Conservation (phyloP, 2,797 vertebrate species). For the Xyrichtys novacula region DNA sequence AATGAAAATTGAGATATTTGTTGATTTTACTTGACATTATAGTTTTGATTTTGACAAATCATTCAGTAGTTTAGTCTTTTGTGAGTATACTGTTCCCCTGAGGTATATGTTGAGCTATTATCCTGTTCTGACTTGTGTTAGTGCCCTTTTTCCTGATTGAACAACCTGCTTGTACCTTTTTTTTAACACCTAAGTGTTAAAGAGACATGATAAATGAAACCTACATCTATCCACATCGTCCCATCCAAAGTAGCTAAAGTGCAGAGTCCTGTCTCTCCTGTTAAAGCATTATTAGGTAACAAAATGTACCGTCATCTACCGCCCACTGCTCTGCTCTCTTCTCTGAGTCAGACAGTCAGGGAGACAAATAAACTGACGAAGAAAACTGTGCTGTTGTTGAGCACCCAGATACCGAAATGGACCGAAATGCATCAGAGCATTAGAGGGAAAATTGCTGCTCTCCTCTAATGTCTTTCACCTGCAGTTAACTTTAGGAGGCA, state of each 20-base stretch:
- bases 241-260: constrained; percentile 15
- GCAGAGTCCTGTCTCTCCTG: constrained; percentile 33
- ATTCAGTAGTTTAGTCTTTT: constrained; percentile 15
- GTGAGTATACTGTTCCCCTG: constrained; percentile 8
- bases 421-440: constrained; percentile 31
- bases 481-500: background rate
- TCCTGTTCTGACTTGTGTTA: constrained; percentile 11
- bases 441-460: constrained; percentile 18
- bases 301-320: constrained; percentile 62
- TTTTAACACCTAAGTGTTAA: constrained; percentile 6
- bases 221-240: background rate
- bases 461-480: background rate
- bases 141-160: constrained; percentile 23
- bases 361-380: constrained; percentile 20
- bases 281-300: constrained; percentile 67
- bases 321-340: constrained; percentile 68
- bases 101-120: constrained; percentile 18
- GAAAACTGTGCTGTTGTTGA: constrained; percentile 24
- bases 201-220: constrained; percentile 9
- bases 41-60: too few relatives aligned
- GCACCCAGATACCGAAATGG: constrained; percentile 29
- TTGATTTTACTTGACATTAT: too few relatives aligned
- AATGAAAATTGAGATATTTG: too few relatives aligned
- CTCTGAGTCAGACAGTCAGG: constrained; percentile 68
- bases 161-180: constrained; percentile 7